Base-by-base conservation (phyloP, 2,797 vertebrate species). In the Setipinna tenuifilis region DNA sequence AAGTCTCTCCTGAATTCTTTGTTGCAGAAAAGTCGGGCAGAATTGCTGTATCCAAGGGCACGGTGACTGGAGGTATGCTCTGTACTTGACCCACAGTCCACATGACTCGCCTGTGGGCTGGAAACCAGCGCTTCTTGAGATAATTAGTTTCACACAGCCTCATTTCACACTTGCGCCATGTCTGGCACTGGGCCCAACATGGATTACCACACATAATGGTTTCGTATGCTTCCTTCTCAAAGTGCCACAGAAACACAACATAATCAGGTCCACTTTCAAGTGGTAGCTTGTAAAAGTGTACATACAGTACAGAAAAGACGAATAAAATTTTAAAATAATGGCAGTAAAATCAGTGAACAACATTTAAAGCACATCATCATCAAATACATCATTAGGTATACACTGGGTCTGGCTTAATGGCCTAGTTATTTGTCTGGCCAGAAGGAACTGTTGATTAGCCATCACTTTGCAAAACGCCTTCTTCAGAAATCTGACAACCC, bases 1-100 rank as follows among this genome's bases (percentile, higher is more conserved):
- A 17, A 21, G 2, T 78, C 16, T 78, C 4, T 44, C 17, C 35
- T 78, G 71, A 78, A 78, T 78, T 59, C 61, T 87, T 6, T 57
- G 85, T 84, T 88, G 85, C 90, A 96, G 95, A 95, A 86, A 92
- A 93, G 87, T 90, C 93, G 0, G 91, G 87, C 85, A 92, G 89
- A 86, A 85, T 86, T 4, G 93, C 90, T 50, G 88, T 91, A 86
- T 92, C 93, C 7, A 92, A 91, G 91, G 94, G 93, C 92, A 90
- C 91, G 81, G 90, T 94, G 86, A 83, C 81, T 88, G 89, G 90
- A 83, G 91, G 93, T 94, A 85, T 75, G 35, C 71, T 41, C 17
- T 44, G 71, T 35, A 44, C 71, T 21, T 78, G 31, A 41, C 28
- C 14, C 11, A 14, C 62, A 19, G 16, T 35, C 71, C 17, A 78